Conservation (phyloP, 2,888 invertebrate genomes). For the Neria commutata region DNA sequence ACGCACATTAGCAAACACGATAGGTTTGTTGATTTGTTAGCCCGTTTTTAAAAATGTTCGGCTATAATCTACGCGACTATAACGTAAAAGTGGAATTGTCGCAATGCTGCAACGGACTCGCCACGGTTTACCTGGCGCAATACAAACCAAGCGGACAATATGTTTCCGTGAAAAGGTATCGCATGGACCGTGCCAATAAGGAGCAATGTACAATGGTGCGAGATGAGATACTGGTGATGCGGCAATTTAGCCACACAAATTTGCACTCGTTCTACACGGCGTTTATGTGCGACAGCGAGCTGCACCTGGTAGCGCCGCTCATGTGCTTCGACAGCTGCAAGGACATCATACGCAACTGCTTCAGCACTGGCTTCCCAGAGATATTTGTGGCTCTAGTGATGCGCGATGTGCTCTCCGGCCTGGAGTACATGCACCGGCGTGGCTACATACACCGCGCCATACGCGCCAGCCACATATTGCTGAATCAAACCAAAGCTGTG, state of each 20-base stretch:
- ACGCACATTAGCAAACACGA: no score
- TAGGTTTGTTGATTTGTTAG: not conserved
- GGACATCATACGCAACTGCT: conserved; percentile 78
- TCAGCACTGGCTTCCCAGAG: conserved; percentile 76
- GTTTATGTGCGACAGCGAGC: conserved; percentile 78
- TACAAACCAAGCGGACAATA: conserved; percentile 70
- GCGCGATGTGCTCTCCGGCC: conserved; percentile 75
- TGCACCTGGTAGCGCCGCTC: conserved; percentile 81
- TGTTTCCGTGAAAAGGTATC: conserved; percentile 78
- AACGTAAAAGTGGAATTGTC: conserved; percentile 72
- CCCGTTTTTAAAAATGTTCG: conserved; percentile 64
- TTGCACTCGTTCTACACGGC: conserved; percentile 76
- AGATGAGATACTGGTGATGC: conserved; percentile 79
- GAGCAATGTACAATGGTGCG: conserved; percentile 67
- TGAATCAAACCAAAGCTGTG: conserved; percentile 73
- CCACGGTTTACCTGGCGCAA: conserved; percentile 73
- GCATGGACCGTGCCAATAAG: conserved; percentile 71
- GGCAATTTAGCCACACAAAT: conserved; percentile 80
- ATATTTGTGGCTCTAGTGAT: conserved; percentile 79
- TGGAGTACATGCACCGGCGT: conserved; percentile 84
- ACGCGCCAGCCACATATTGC: conserved; percentile 81
- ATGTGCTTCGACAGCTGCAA: conserved; percentile 86
- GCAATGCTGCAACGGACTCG: conserved; percentile 73
- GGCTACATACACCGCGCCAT: conserved; percentile 87
- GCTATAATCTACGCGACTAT: conserved; percentile 69